These are phyloP conservation scores for Lasioglossum zephyrum DNA, from an alignment of 2,888 invertebrate genomes.

Conservation along the genomic window DNA sequence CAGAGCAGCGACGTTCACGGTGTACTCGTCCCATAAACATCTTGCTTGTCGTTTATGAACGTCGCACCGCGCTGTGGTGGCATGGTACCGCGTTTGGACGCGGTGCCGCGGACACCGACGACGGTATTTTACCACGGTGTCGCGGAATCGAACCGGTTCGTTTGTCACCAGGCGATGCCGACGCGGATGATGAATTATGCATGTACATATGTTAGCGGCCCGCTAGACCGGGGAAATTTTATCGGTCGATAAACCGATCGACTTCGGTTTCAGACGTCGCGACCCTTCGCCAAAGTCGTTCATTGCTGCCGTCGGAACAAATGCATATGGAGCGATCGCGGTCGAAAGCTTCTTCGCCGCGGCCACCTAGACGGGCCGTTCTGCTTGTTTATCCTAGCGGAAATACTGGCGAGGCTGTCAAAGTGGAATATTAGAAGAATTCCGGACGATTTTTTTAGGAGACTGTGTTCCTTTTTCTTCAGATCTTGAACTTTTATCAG, in stretches of 20 bases:
- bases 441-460: neutral
- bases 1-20: constrained; percentile 6
- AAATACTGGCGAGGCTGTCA: neutral
- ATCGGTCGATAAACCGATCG: constrained; percentile 36
- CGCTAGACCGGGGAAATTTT: constrained; percentile 24
- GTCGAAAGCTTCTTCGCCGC: neutral
- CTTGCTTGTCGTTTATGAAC: constrained; percentile 60
- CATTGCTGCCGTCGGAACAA: neutral
- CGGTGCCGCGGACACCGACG: neutral
- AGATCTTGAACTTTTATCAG: neutral
- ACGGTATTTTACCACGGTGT: constrained; percentile 26
- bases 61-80: neutral
- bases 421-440: neutral
- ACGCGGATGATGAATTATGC: constrained; percentile 41
- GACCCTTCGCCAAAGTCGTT: neutral
- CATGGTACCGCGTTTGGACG: neutral
- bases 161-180: constrained; percentile 41
- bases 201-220: constrained; percentile 30
- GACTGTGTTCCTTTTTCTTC: neutral
- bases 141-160: constrained; percentile 29
- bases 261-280: neutral
- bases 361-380: neutral
- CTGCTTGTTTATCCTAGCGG: neutral
- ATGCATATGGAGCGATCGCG: neutral
- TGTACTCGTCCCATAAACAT: constrained; percentile 48